Evolutionary conservation across 2,797 vertebrate species (phyloP), one percentile per base, ranked within the genome.

Genomic region (Lithobates sylvaticus): DNA sequence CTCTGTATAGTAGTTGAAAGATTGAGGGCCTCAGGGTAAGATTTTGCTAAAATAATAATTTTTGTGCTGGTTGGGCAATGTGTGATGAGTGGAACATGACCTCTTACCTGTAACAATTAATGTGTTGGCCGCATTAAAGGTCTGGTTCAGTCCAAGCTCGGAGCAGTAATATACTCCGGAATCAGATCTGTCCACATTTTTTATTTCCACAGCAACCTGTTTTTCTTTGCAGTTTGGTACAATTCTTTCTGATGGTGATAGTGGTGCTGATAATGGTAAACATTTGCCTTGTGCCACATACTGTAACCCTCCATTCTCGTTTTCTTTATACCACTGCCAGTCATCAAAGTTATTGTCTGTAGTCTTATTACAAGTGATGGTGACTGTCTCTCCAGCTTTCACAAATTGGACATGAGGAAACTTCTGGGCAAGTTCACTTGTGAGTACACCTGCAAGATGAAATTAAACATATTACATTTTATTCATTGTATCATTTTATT

Each of bases 81-180:
- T 50, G 47, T 50, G 42, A 15, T 50, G 15, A 50, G 47, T 15
- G 15, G 2, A 50, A 50, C 2, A 50, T 36, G 32, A 23, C 10
- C 3, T 29, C 27, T 54, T 70, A 84, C 83, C 83, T 78, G 75
- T 71, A 42, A 84, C 76, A 39, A 84, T 39, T 76, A 84, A 34
- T 32, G 67, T 84, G n/a, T 50, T 27, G 15, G 44, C 68, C 27
- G 29, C 10, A 54, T 78, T 10, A 9, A 84, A 84, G 44, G 2
- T 69, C 13, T 23, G 47, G 18, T 78, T 16, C 32, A 78, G 32
- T 69, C 42, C 76, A 8, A 47, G 9, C 10, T 2, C 0, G 5
- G 73, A 68, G n/a, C 67, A 84, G 47, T 84, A 84, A 84, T 84
- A 84, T 3, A 71, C 34, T 29, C 83, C 83, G 1, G 75, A 76